Percentiles rank a stretch among this genome's conserved stretches.
Evolutionary conservation across 2,797 vertebrate genomes (phyloP).

Genomic region (Alosa sapidissima): DNA sequence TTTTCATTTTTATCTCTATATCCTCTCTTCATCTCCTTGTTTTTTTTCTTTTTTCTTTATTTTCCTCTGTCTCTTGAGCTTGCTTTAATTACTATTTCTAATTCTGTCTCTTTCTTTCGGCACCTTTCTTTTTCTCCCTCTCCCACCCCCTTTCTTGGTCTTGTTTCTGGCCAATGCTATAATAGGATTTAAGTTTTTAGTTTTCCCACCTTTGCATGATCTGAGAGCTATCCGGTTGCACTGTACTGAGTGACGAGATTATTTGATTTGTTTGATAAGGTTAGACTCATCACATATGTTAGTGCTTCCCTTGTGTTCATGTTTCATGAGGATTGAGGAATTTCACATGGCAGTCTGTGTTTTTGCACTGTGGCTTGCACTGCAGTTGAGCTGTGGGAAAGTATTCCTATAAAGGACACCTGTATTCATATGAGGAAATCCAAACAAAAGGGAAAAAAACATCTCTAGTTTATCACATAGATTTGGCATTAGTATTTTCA

Average conservation of each 20-base stretch:
- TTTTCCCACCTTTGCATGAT: neutral
- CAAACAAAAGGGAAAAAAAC: neutral
- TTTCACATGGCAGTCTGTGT: neutral
- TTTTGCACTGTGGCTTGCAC: neutral
- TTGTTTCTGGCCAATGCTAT: neutral
- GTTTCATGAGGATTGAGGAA: neutral
- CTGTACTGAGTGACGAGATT: neutral
- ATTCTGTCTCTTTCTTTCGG: neutral
- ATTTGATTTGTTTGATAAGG: conserved; percentile 12
- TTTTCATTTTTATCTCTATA: neutral
- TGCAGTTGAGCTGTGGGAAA: neutral
- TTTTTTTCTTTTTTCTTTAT: neutral
- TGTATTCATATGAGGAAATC: neutral
- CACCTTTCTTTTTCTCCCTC: neutral
- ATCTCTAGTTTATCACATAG: neutral
- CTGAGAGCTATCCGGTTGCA: neutral
- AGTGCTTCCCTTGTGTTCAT: neutral
- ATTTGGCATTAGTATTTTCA: neutral
- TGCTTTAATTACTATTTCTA: neutral
- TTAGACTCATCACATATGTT: neutral
- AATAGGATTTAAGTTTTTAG: neutral
- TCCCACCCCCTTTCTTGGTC: neutral
- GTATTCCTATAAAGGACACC: neutral
- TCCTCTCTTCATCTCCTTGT: neutral
- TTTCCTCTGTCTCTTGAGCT: neutral